Percentiles rank a stretch among this genome's conserved stretches.
These are phyloP conservation scores for Vanessa tameamea DNA, from an alignment of 1,140 invertebrate genomes.

Conservation along the genomic window DNA sequence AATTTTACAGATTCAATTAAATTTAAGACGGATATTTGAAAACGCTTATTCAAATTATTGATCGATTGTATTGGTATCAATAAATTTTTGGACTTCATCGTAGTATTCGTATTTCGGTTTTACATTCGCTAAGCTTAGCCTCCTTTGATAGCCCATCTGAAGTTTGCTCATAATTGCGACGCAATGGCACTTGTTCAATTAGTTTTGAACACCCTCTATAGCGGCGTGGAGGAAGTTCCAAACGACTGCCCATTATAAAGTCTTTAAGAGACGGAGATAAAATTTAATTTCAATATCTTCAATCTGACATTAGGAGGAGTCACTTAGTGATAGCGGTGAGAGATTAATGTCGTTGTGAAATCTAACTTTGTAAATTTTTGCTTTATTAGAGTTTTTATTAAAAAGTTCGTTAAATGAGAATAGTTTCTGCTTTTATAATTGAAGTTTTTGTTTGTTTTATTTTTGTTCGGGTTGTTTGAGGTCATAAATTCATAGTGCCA, in stretches of 20 bases:
- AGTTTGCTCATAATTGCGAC: conserved; percentile 41
- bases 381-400: neutral
- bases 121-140: conserved; percentile 7
- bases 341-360: conserved; percentile 34
- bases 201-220: conserved; percentile 43
- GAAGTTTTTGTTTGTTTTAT: too few species aligned
- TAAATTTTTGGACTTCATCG: too few species aligned
- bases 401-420: neutral
- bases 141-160: conserved; percentile 24
- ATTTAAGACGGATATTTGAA: too few species aligned
- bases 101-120: neutral
- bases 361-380: conserved; percentile 5
- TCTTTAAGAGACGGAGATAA: conserved; percentile 50
- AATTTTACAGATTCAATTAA: too few species aligned
- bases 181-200: conserved; percentile 52
- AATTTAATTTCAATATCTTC: conserved; percentile 54
- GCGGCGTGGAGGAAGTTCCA: conserved; percentile 38
- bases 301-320: conserved; percentile 43
- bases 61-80: too few species aligned
- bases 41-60: too few species aligned
- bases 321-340: conserved; percentile 32
- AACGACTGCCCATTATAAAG: conserved; percentile 50
- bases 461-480: too few species aligned
- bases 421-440: neutral
- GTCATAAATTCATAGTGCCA: too few species aligned